Conservation (phyloP, 2,113 vertebrate genomes). For the Macquaria australasica region DNA sequence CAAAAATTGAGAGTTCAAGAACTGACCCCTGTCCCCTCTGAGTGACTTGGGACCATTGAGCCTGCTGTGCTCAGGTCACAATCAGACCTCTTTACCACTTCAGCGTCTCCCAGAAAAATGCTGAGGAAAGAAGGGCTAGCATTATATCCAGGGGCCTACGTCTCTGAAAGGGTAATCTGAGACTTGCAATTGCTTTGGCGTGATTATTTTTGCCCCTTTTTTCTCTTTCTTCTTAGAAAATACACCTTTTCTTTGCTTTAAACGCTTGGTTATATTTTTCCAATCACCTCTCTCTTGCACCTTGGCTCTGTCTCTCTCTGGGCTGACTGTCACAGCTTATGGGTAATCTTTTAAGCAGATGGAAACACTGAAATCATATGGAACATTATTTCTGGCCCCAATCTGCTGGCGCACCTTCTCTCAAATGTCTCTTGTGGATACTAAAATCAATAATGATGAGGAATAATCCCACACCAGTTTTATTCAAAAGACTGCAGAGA, state of each 20-base stretch:
- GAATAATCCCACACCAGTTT: background rate
- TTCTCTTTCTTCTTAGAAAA: constrained; percentile 31
- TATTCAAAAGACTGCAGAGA: background rate
- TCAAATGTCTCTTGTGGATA: constrained; percentile 39
- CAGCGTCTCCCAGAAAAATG: constrained; percentile 35
- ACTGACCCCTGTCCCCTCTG: constrained; percentile 17
- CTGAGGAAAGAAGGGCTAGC: constrained; percentile 65
- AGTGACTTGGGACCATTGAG: constrained; percentile 26
- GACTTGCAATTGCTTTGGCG: constrained; percentile 56
- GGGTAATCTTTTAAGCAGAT: constrained; percentile 81
- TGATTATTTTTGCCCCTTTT: background rate
- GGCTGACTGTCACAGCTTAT: constrained; percentile 72
- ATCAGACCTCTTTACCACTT: constrained; percentile 48
- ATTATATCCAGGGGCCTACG: constrained; percentile 68
- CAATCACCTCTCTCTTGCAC: constrained; percentile 63
- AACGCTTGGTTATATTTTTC: constrained; percentile 70
- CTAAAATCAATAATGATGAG: constrained; percentile 56
- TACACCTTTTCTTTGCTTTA: constrained; percentile 47
- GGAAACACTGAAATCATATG: constrained; percentile 83
- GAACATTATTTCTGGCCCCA: constrained; percentile 73
- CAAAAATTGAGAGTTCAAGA: constrained; percentile 1
- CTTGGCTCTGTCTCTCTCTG: constrained; percentile 62
- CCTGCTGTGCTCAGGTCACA: constrained; percentile 59
- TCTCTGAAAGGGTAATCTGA: constrained; percentile 74
- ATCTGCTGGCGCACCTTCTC: constrained; percentile 52